Evolutionary conservation across 2,888 invertebrate species (phyloP).

Genomic region (Hylaea fasciaria): DNA sequence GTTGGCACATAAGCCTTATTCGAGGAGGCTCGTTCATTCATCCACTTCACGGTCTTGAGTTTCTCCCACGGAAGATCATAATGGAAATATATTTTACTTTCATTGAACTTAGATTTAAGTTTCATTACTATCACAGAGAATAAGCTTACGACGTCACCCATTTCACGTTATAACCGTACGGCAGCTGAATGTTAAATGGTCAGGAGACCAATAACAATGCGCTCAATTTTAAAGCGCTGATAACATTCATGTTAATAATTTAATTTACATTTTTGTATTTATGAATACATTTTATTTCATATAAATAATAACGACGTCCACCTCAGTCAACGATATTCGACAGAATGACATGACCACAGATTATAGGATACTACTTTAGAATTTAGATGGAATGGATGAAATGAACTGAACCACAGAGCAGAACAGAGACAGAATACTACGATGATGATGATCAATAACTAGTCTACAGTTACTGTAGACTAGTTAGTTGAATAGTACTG

Average conservation of each 20-base stretch:
- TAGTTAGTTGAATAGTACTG: too few species aligned
- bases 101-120: slow-evolving; percentile 82
- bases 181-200: slow-evolving; percentile 66
- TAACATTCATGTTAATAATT: slow-evolving; percentile 70
- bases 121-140: slow-evolving; percentile 83
- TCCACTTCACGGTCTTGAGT: slow-evolving; percentile 88
- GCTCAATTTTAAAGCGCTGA: slow-evolving; percentile 58
- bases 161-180: slow-evolving; percentile 58
- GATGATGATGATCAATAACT: too few species aligned
- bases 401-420: too few species aligned
- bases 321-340: slow-evolving; percentile 58
- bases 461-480: too few species aligned
- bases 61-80: slow-evolving; percentile 77
- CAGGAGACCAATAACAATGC: slow-evolving; percentile 69
- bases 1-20: slow-evolving; percentile 95
- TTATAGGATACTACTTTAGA: too few species aligned
- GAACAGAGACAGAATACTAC: too few species aligned
- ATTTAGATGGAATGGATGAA: too few species aligned
- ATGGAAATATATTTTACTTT: slow-evolving; percentile 78
- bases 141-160: slow-evolving; percentile 81
- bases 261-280: slow-evolving; percentile 67
- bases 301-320: slow-evolving; percentile 48
- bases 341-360: slow-evolving; percentile 43
- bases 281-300: slow-evolving; percentile 46
- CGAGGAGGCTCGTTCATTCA: slow-evolving; percentile 89